Evolutionary conservation across 2,113 vertebrate genomes (phyloP).

Genomic region (Myotis lucifugus): DNA sequence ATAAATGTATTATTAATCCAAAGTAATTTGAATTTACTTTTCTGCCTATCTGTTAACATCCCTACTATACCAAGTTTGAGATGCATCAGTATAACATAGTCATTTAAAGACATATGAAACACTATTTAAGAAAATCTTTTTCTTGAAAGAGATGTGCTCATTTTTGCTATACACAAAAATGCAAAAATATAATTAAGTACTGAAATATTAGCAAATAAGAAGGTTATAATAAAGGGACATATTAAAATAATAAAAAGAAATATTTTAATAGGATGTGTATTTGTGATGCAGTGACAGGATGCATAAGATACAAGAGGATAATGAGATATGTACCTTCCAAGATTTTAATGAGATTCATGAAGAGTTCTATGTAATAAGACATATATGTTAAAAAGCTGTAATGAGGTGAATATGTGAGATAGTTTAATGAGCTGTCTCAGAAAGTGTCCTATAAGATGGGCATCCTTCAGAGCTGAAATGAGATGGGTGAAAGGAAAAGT

Average conservation of each 20-base stretch:
- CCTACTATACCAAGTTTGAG: neutral
- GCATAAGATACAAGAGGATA: neutral
- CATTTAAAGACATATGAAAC: neutral
- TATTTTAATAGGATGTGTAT: slow-evolving; percentile 61
- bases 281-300: slow-evolving; percentile 24
- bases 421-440: slow-evolving; percentile 70
- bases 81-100: neutral
- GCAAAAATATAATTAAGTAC: neutral
- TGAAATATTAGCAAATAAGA: slow-evolving; percentile 31
- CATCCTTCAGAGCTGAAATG: slow-evolving; percentile 76
- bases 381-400: slow-evolving; percentile 70
- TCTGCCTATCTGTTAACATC: neutral
- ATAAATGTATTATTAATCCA: neutral
- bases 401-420: slow-evolving; percentile 54
- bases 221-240: neutral
- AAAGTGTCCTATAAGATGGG: slow-evolving; percentile 62
- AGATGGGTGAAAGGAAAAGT: slow-evolving; percentile 68
- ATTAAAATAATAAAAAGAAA: slow-evolving; percentile 48
- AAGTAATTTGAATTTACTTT: neutral
- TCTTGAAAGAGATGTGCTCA: neutral
- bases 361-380: slow-evolving; percentile 63
- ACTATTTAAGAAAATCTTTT: neutral
- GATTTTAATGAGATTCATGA: slow-evolving; percentile 70
- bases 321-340: slow-evolving; percentile 27
- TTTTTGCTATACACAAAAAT: neutral